Conservation (phyloP, 1,140 invertebrate species). For the Oncopeltus fasciatus region DNA sequence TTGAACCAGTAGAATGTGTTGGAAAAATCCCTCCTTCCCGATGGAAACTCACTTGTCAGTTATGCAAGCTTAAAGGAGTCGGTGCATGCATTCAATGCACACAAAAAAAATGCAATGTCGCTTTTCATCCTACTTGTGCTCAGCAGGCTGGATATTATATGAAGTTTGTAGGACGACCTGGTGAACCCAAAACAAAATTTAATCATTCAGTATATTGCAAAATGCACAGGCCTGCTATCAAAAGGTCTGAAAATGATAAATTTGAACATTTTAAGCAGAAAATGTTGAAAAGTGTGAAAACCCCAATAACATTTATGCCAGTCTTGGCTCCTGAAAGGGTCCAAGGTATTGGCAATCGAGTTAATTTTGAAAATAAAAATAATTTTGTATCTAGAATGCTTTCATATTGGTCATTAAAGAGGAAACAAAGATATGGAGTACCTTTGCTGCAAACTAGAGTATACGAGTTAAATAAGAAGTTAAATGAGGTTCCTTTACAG, state of each 20-base stretch:
- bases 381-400: constrained; percentile 81
- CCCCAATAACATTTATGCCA: constrained; percentile 82
- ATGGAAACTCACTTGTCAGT: constrained; percentile 91
- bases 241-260: constrained; percentile 13
- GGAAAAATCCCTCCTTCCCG: constrained; percentile 87
- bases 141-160: constrained; percentile 88
- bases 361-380: constrained; percentile 57
- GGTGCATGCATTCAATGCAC: constrained; percentile 98
- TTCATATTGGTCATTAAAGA: constrained; percentile 87
- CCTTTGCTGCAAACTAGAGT: constrained; percentile 57
- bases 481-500: background rate
- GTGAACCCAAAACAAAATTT: constrained; percentile 27
- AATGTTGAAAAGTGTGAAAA: constrained; percentile 73
- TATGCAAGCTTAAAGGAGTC: constrained; percentile 84
- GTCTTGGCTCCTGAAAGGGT: constrained; percentile 82
- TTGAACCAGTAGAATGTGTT: constrained; percentile 94
- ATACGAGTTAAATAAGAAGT: background rate
- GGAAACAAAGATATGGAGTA: constrained; percentile 88
- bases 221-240: constrained; percentile 75
- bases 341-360: constrained; percentile 62
- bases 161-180: constrained; percentile 85
- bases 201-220: constrained; percentile 79
- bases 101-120: constrained; percentile 86
- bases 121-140: constrained; percentile 97
- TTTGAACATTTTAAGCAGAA: constrained; percentile 37